phyloP scores from a whole-genome alignment of 2,113 vertebrate genomes.

The Calidris pugnax region DNA sequence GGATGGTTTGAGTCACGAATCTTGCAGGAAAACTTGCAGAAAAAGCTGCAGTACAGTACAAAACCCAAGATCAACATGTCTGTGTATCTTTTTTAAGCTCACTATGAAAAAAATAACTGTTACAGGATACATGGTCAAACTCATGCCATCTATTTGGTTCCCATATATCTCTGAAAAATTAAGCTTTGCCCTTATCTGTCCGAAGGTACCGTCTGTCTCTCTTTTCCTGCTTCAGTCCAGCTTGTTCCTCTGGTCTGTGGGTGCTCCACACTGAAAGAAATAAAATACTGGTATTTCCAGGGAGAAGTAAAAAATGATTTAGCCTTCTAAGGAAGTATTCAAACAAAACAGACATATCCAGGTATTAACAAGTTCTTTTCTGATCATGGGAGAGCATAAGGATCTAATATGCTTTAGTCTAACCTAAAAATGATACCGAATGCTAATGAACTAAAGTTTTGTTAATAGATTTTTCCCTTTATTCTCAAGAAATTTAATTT shows the following conservation, averaged over 20 bases:
- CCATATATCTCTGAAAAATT: not conserved
- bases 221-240: not conserved
- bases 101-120: not conserved
- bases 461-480: not conserved
- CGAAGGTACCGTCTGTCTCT: not conserved
- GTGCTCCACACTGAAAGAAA: not conserved
- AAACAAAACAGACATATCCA: not conserved
- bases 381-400: not conserved
- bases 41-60: not conserved
- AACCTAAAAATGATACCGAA: slow-evolving; percentile 2
- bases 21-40: not conserved
- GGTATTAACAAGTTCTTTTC: not conserved
- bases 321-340: not conserved
- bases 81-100: not conserved
- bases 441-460: not conserved
- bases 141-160: not conserved
- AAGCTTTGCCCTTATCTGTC: not conserved
- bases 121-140: not conserved
- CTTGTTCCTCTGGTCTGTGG: not conserved
- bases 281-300: not conserved
- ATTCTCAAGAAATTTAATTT: not conserved
- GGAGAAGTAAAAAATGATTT: not conserved
- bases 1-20: not conserved
- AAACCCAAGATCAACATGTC: not conserved
- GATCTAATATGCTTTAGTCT: not conserved